Base-by-base conservation (phyloP, 2,888 invertebrate species). In the Bhutanitis thaidina region DNA sequence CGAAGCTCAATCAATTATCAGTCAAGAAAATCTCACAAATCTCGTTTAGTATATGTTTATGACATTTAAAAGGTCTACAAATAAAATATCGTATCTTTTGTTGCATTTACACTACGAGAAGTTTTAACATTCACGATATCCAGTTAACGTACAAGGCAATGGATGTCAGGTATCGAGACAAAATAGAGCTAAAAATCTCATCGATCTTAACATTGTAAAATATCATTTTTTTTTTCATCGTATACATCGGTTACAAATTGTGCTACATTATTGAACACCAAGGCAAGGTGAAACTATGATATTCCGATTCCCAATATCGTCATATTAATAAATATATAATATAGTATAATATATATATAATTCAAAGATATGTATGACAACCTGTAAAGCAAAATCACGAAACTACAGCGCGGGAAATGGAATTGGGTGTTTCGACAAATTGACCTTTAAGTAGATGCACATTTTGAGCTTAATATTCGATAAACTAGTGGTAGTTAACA, bases 171-270 rank as follows among this genome's bases (percentile, higher is more conserved):
- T 83, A 77, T 80, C 75, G 74, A 79, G 80, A 84, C 77, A 84
- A 62, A 78, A 87, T 88, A 89, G 76, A 86, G 77, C 78, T 85
- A 82, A 84, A 84, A 86, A 85, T 84, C 80, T 85, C 80, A 77
- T 78, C 70, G 64, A 71, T 58, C 76, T 81, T 69, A 89, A 89
- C 88, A 86, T 82, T 83, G 83, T 88, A 89, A 85, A 89, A 88
- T 88, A 88, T 85, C 74, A 81, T 81, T 77, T 77, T 58, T 27
- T 20, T 57, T 75, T 75, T 79, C 71, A 69, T 89, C 89, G 89
- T 89, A 89, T 89, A 89, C 89, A 86, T 89, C 74, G 86, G 87
- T 89, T 89, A 83, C 89, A 86, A 71, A 83, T 89, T 86, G 89
- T 89, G 88, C 89, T 88, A 86, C 78, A 69, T 70, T 77, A 79